Base-by-base conservation (phyloP, 2,113 vertebrate species). In the Scalopus aquaticus region DNA sequence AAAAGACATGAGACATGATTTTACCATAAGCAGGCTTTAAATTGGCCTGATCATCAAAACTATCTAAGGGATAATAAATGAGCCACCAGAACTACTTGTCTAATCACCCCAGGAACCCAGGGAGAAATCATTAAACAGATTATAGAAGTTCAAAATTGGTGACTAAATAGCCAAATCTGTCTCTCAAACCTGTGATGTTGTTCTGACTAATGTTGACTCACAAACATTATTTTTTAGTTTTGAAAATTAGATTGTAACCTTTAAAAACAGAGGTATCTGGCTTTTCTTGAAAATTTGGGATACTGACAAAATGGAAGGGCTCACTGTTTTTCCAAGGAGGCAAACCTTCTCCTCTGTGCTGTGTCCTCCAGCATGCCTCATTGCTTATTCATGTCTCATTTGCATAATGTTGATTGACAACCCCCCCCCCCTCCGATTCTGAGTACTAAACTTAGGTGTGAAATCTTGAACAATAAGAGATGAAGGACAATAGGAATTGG, bases 161-260 rank as follows among this genome's bases (percentile, higher is more conserved):
- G 3, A 60, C 16, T 28, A 84, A 58, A 72, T 46, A 73, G 44
- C 22, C 39, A 72, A 60, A 79, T 76, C 54, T 65, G 30, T 15
- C 58, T 44, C 44, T 94, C 49, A 74, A 26, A 64, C 10, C 56
- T 46, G 9, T 39, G 6, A 19, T 94, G 60, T 39, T 90, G 80
- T 24, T 35, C 28, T 84, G 54, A 80, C 60, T 67, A 87, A 56
- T 32, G 35, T 5, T 69, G 67, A 11, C 60, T 32, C 26, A 17
- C 5, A 32, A 5, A 76, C 1, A 70, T 6, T 35, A 12, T 64
- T 42, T 49, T n/a, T 7, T 20, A 51, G 67, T 28, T 4, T 65
- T 58, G 91, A 91, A 32, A 84, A 85, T 88, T 92, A 65, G 46
- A 58, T 76, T 56, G 6, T 81, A 85, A 78, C 60, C 44, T 92